Evolutionary conservation across 2,113 vertebrate genomes (phyloP).

Genomic region (Spilogale gracilis): DNA sequence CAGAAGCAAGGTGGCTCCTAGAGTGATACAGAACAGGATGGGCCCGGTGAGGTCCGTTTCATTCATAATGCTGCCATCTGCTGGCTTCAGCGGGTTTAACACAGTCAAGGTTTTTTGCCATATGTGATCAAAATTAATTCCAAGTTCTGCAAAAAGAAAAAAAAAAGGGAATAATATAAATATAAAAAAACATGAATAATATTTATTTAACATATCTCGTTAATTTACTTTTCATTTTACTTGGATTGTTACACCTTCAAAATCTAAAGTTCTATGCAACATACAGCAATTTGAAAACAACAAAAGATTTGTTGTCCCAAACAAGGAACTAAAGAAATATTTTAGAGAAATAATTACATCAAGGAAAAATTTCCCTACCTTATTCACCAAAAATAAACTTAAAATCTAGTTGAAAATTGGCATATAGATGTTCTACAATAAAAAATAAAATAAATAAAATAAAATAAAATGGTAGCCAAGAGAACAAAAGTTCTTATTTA

Average conservation of each 20-base stretch:
- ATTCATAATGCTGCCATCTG: constrained; percentile 96
- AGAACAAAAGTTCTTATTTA: constrained; percentile 29
- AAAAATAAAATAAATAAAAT: background rate
- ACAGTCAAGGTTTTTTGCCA: constrained; percentile 96
- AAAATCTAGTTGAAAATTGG: constrained; percentile 56
- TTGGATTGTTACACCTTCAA: background rate
- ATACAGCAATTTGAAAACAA: background rate
- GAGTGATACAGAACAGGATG: constrained; percentile 91
- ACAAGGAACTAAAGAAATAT: background rate
- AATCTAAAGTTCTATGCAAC: background rate
- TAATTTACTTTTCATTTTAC: background rate
- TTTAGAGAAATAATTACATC: background rate
- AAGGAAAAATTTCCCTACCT: background rate
- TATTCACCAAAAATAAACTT: background rate
- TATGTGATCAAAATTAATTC: constrained; percentile 95
- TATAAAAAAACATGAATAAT: background rate
- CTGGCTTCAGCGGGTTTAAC: constrained; percentile 93
- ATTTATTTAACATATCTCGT: background rate
- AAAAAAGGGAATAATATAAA: background rate
- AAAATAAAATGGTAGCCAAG: constrained; percentile 17
- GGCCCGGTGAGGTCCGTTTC: constrained; percentile 94
- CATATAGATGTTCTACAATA: background rate
- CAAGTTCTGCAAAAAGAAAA: constrained; percentile 90
- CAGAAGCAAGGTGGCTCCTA: constrained; percentile 92
- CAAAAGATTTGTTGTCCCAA: background rate